Conservation (phyloP, 2,888 invertebrate genomes). For the Drosophila testacea region DNA sequence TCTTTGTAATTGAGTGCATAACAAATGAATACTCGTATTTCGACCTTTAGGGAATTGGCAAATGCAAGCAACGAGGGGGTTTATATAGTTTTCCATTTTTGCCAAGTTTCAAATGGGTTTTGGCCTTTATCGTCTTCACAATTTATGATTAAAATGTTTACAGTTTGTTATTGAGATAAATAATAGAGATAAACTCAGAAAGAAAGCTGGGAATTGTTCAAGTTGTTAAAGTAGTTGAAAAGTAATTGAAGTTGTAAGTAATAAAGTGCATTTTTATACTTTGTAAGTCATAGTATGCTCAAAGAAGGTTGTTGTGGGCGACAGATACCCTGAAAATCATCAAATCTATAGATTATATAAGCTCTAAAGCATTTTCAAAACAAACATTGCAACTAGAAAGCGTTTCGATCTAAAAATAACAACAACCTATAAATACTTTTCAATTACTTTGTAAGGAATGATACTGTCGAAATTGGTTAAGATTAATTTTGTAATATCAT, state of each 20-base stretch:
- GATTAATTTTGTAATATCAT: too few species aligned
- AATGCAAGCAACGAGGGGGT: neutral
- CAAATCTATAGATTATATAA: too few species aligned
- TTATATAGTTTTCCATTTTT: conserved; percentile 1
- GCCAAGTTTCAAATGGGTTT: neutral
- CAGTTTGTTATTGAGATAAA: neutral
- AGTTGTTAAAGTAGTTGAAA: neutral
- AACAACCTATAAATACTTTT: too few species aligned
- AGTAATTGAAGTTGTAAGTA: neutral
- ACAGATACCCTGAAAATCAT: neutral
- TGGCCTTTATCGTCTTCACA: neutral
- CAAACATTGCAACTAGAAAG: too few species aligned
- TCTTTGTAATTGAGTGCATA: conserved; percentile 14
- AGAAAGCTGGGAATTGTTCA: neutral
- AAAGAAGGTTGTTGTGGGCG: neutral
- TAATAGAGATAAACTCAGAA: neutral
- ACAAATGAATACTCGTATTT: conserved; percentile 2
- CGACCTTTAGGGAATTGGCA: neutral
- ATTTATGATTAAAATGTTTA: neutral
- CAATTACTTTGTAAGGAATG: too few species aligned
- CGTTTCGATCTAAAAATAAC: too few species aligned
- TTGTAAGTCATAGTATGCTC: neutral
- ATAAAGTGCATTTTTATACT: neutral
- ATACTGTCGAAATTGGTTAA: too few species aligned
- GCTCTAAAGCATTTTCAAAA: too few species aligned